These are phyloP conservation scores for Neolamprologus cancellatus DNA, from an alignment of 2,113 vertebrate species.

Conservation along the genomic window DNA sequence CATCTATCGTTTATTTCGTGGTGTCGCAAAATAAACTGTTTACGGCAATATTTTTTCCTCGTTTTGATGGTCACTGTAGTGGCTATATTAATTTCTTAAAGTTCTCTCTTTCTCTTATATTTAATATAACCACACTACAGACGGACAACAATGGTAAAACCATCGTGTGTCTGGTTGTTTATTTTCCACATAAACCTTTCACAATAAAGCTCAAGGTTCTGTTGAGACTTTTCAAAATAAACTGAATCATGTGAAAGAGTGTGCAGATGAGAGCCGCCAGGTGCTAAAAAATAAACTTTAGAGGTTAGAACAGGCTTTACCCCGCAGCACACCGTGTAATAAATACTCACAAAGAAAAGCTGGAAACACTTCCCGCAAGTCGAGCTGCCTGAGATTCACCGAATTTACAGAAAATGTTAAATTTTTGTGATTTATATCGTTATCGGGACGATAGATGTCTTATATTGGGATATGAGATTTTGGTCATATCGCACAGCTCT, in stretches of 20 bases:
- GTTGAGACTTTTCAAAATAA: not conserved
- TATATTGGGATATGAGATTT: not conserved
- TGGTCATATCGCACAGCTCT: not conserved
- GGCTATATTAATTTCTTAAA: not conserved
- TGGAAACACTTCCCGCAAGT: not conserved
- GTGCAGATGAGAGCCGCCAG: not conserved
- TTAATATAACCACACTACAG: not conserved
- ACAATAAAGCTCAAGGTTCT: not conserved
- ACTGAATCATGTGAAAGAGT: not conserved
- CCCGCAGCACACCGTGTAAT: rapidly evolving
- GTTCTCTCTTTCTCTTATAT: not conserved
- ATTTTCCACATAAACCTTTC: not conserved
- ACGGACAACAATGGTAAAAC: not conserved
- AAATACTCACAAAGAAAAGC: not conserved
- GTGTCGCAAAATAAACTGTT: not conserved
- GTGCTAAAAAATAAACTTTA: not conserved
- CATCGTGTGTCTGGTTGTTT: not conserved
- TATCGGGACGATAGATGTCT: not conserved
- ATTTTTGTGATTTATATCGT: not conserved
- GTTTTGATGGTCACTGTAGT: not conserved
- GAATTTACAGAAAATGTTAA: not conserved
- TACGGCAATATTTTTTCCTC: not conserved
- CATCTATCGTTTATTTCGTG: not conserved
- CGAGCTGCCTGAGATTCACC: not conserved
- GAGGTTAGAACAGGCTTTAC: not conserved